Evolutionary conservation across 2,113 vertebrate genomes (phyloP).

Genomic region (Hyla sarda): DNA sequence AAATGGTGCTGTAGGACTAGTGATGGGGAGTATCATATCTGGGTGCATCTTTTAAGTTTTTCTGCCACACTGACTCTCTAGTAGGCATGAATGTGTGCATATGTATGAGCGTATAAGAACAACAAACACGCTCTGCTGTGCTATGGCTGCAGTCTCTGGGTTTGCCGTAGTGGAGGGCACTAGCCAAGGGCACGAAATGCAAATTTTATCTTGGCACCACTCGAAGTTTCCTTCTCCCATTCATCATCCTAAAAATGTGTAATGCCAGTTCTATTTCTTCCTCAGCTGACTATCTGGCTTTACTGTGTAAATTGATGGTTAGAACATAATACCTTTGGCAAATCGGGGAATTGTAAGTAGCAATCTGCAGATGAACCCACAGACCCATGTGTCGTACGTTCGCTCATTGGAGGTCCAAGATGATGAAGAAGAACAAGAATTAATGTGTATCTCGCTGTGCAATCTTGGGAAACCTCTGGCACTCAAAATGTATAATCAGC

Average conservation of each 20-base stretch:
- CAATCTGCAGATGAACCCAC: background rate
- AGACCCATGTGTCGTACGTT: background rate
- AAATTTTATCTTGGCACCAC: background rate
- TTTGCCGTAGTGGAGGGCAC: background rate
- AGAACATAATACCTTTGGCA: slow-evolving; percentile 1
- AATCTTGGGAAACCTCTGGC: background rate
- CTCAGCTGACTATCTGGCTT: background rate
- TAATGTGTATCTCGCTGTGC: slow-evolving; percentile 1
- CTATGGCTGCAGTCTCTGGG: background rate
- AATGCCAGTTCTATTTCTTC: background rate
- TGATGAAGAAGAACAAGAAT: background rate
- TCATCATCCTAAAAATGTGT: slow-evolving; percentile 8
- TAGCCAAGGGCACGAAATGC: slow-evolving; percentile 9
- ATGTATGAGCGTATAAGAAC: background rate
- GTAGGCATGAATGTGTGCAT: no score
- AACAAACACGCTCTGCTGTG: background rate
- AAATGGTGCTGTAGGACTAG: no score
- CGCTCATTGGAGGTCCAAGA: background rate
- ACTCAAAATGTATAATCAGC: slow-evolving; percentile 35
- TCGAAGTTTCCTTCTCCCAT: background rate
- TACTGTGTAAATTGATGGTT: background rate
- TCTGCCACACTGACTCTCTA: no score
- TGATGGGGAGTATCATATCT: no score
- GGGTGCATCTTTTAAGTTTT: no score
- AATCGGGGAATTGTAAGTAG: background rate